Percentiles rank a stretch among this genome's conserved stretches.
phyloP scores from a whole-genome alignment of 92 coral and sea anemone species.

The Epizoanthus ramosus region DNA sequence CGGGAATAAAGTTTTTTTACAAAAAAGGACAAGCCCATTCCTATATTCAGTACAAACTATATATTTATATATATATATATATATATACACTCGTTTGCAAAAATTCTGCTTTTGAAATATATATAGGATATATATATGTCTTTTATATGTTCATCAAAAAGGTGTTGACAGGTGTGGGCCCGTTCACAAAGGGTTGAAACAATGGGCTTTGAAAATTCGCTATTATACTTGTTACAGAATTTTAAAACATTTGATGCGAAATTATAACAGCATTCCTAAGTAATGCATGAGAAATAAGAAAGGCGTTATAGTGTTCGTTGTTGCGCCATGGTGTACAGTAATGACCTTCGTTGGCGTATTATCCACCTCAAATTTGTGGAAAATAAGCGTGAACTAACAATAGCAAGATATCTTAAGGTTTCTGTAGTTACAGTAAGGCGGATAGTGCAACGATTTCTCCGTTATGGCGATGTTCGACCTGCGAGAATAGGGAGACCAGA shows the following conservation, averaged over 20 bases:
- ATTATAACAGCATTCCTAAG: conserved; percentile 2
- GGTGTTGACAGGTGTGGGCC: conserved; percentile 15
- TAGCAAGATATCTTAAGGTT: conserved; percentile 23
- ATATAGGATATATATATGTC: background rate
- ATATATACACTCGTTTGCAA: background rate
- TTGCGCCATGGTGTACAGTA: conserved; percentile 47
- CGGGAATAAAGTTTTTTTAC: too few species aligned
- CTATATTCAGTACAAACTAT: too few species aligned
- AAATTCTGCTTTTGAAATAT: background rate
- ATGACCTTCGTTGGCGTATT: conserved; percentile 46
- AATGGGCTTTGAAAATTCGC: background rate
- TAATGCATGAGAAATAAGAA: background rate
- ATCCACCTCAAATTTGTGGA: conserved; percentile 22
- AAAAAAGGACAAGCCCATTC: too few species aligned
- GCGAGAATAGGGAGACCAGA: conserved; percentile 51
- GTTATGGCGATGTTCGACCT: conserved; percentile 37
- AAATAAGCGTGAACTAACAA: background rate
- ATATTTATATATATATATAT: too few species aligned
- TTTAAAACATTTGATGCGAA: background rate
- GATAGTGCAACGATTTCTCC: conserved; percentile 20
- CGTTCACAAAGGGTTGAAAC: background rate
- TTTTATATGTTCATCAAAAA: background rate
- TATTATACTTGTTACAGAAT: conserved; percentile 3
- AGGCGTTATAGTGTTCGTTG: background rate
- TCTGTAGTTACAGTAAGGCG: conserved; percentile 29